Evolutionary conservation across 2,113 vertebrate species (phyloP), one percentile per base, ranked within the genome.

Genomic region (Triplophysa dalaica): DNA sequence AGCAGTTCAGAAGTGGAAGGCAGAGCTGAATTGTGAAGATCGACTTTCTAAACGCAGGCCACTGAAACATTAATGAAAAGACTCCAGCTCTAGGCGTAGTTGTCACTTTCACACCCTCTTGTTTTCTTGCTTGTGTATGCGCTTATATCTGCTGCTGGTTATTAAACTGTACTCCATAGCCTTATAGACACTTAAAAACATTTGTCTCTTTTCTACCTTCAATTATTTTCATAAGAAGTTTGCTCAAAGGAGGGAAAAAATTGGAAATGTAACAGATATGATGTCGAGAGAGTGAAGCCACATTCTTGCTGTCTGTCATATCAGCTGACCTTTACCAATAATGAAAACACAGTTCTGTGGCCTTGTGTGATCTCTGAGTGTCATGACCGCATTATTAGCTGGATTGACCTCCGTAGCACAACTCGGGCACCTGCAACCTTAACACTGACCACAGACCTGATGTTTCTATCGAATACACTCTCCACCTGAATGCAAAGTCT

Each of bases 251-350:
- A 73, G 33, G 33, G 13, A 41, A 8, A 16, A 13, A 56, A 72
- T 10, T 13, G 33, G 13, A 13, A 16, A 33, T 1, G 1, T 22
- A 60, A 22, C 33, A 24, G 29, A 62, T 45, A 26, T 65, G 48
- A n/a, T 67, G 29, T 65, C 3, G 52, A 70, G 26, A 58, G 24
- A 65, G 62, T 13, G 54, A 5, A 74, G 33, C 21, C 38, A 62
- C 16, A 41, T 75, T 63, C 58, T 60, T 48, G 12, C 63, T 19
- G 38, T 14, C 58, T 63, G 38, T 63, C 73, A 12, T 29, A 19
- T 75, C 21, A 75, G 22, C 58, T 75, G 73, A 61, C 73, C 58
- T 75, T 75, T 75, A 62, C 41, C 43, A 43, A 48, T 63, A 54
- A 70, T 70, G 38, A 52, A 41, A 58, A 52, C 29, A 16, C 33